Evolutionary conservation across 1,140 invertebrate species (phyloP).

Genomic region (Sycophaga agraensis): DNA sequence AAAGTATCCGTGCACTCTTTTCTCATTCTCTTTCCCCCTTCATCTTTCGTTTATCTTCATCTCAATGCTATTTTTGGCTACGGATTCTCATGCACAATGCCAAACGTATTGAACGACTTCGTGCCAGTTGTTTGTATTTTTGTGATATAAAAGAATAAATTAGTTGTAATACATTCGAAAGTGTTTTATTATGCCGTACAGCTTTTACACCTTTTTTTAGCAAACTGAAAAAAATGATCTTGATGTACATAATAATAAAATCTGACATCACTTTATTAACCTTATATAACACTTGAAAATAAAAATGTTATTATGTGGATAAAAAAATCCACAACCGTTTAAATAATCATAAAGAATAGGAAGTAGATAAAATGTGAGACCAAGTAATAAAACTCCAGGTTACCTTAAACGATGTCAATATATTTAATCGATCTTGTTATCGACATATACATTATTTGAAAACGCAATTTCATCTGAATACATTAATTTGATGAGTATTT

Average conservation of each 20-base stretch:
- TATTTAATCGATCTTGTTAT: conserved; percentile 50
- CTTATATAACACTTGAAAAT: too few relatives aligned
- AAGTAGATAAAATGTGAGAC: too few relatives aligned
- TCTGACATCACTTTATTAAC: too few relatives aligned
- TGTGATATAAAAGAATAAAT: conserved; percentile 17
- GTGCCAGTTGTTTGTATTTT: conserved; percentile 8
- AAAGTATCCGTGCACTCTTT: conserved; percentile 11
- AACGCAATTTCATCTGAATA: conserved; percentile 42
- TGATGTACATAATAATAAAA: too few relatives aligned
- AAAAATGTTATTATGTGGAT: too few relatives aligned
- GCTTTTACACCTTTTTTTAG: too few relatives aligned
- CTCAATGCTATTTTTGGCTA: conserved; percentile 12
- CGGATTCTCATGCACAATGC: background rate
- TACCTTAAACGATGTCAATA: conserved; percentile 44
- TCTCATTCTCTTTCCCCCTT: background rate
- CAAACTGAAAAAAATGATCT: too few relatives aligned
- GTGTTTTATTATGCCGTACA: too few relatives aligned
- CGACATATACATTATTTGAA: conserved; percentile 45
- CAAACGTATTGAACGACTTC: background rate
- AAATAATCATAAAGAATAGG: too few relatives aligned
- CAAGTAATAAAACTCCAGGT: too few relatives aligned
- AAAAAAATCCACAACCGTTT: too few relatives aligned
- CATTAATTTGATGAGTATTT: conserved; percentile 41
- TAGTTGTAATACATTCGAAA: background rate
- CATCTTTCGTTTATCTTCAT: background rate